phyloP scores from a whole-genome alignment of 2,888 invertebrate genomes.

The Aleiodes testaceus region DNA sequence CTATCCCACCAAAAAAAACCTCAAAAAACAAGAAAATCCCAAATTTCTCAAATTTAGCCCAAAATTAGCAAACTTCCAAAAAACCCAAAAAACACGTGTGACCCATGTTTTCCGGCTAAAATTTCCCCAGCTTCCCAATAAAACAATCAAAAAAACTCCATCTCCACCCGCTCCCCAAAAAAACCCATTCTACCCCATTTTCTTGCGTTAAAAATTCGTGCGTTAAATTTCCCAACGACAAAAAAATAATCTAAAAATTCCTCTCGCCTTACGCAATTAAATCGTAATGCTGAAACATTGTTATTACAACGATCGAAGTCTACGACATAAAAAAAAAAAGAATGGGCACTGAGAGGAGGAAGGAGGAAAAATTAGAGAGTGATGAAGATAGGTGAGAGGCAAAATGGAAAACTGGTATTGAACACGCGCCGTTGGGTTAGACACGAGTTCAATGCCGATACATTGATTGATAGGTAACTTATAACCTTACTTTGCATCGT shows the following conservation, averaged over 20 bases:
- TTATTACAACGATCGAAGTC: constrained; percentile 25
- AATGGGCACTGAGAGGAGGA: background rate
- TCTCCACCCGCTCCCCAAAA: no score
- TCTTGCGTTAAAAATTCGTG: background rate
- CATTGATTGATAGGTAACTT: constrained; percentile 69
- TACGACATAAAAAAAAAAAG: constrained; percentile 5
- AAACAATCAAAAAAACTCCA: no score
- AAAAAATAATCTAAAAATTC: constrained; percentile 23
- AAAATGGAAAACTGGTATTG: constrained; percentile 29
- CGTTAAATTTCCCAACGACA: constrained; percentile 40
- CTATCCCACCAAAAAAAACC: no score
- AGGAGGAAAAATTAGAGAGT: constrained; percentile 9
- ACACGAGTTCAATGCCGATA: constrained; percentile 66
- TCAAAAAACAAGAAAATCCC: no score
- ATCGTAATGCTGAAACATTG: constrained; percentile 28
- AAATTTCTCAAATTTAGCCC: no score
- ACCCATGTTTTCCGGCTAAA: no score
- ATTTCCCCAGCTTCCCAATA: no score
- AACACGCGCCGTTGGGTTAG: constrained; percentile 37
- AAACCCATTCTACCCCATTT: no score
- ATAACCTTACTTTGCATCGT: constrained; percentile 67
- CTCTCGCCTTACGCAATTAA: constrained; percentile 2
- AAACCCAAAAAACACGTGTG: no score
- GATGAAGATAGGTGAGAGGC: constrained; percentile 26
- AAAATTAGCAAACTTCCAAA: no score